Percentiles rank a stretch among this genome's conserved stretches.
Conservation (phyloP, 2,888 invertebrate species). For the Trypoxylon attenuatum region DNA sequence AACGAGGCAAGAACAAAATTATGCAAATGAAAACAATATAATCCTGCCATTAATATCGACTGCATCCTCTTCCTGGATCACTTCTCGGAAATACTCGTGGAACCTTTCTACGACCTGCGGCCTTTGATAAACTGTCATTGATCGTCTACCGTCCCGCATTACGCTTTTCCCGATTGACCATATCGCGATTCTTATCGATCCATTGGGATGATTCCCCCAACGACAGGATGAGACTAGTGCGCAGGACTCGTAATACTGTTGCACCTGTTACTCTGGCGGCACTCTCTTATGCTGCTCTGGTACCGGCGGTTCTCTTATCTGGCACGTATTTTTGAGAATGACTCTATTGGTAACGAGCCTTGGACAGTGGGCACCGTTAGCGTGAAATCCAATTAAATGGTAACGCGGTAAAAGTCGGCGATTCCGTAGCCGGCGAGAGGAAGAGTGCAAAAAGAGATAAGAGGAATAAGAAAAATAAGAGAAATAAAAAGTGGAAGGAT, state of each 20-base stretch:
- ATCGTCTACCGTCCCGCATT: constrained; percentile 41
- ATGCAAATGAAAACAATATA: constrained; percentile 15
- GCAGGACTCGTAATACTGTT: not conserved
- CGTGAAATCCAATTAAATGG: not conserved
- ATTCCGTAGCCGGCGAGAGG: not conserved
- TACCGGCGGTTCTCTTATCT: not conserved
- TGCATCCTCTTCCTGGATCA: constrained; percentile 33
- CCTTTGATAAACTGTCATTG: constrained; percentile 48
- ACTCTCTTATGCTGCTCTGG: not conserved
- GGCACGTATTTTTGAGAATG: not conserved
- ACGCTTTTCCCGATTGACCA: no score
- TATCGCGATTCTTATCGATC: no score
- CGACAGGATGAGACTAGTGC: not conserved
- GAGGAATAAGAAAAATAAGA: no score
- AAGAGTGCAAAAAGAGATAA: not conserved
- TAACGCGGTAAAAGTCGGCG: not conserved
- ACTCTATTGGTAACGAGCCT: not conserved
- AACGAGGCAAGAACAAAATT: constrained; percentile 9
- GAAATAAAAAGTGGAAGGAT: not conserved
- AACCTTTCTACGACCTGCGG: constrained; percentile 21
- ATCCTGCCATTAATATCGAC: not conserved
- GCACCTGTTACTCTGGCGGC: not conserved
- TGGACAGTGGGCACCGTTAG: not conserved
- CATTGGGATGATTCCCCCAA: not conserved
- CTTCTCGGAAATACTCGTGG: constrained; percentile 28